Evolutionary conservation across 2,113 vertebrate species (phyloP), one percentile per base, ranked within the genome.

Genomic region (Argyrosomus japonicus): DNA sequence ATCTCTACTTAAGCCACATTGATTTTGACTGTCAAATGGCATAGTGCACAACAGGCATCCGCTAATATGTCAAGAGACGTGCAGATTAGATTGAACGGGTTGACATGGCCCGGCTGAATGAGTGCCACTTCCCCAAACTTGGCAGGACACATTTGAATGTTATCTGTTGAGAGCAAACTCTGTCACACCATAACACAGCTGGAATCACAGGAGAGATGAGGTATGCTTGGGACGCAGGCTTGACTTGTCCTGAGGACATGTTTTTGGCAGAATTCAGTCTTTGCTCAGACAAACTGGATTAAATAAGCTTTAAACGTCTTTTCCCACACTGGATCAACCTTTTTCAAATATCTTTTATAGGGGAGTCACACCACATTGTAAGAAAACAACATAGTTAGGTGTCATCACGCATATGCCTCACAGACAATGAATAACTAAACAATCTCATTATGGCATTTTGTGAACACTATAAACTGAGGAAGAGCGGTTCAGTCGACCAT

Each of bases 1-100:
- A 87, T 75, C 27, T 81, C 80, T 76, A n/a, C 85, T 89, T 92
- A 90, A 93, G 86, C 82, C 82, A 36, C 91, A 94, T 90, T 82
- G 92, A 93, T 94, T 93, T 87, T 76, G 86, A 92, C 86, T 88
- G 91, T 92, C 88, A 92, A 93, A 93, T 84, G 62, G 60, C 53
- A 32, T 25, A 68, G 69, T 40, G 64, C 83, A 79, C 71, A 90
- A 91, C 82, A 83, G 65, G 57, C 71, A 27, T 61, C 81, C 81
- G 77, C 84, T 58, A 68, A 75, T 64, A 80, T 68, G 83, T 81
- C 69, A 83, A 76, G 87, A 79, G 70, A 78, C 82, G 85, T 68
- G 82, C 75, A 87, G 88, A 93, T 90, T 87, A 92, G 90, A 93
- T 89, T 73, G 78, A 89, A 68, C 15, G 43, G 58, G 79, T 74